phyloP scores from a whole-genome alignment of 2,797 vertebrate genomes.

The Avahi laniger region DNA sequence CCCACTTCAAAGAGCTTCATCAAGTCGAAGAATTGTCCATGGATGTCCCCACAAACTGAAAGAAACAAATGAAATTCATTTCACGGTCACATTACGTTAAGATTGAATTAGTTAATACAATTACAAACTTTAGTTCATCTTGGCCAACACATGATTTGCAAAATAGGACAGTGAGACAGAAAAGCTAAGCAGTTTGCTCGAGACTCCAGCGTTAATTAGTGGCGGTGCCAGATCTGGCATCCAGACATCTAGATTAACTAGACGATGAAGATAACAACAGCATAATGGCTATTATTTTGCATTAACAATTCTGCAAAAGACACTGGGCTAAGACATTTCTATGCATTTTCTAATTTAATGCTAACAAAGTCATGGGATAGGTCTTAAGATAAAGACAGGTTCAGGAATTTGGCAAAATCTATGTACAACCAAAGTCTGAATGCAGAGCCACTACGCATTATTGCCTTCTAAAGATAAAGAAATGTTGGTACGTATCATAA shows the following conservation, averaged over 20 bases:
- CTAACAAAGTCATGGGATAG: neutral
- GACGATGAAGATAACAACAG: neutral
- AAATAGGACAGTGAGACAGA: conserved; percentile 23
- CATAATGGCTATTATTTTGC: neutral
- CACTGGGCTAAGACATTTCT: neutral
- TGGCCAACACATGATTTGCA: neutral
- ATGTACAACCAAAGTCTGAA: neutral
- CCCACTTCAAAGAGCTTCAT: conserved; percentile 99
- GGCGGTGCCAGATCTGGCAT: neutral
- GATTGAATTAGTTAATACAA: neutral
- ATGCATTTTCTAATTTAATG: neutral
- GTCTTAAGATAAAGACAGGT: neutral
- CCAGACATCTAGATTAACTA: neutral
- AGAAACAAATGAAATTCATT: conserved; percentile 69
- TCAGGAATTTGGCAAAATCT: neutral
- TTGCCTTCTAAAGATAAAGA: neutral
- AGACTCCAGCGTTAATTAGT: neutral
- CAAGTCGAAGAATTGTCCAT: conserved; percentile 99
- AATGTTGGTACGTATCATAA: neutral
- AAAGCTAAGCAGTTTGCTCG: neutral
- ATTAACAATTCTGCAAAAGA: neutral
- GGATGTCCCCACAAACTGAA: conserved; percentile 98
- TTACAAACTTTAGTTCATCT: neutral
- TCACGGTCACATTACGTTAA: neutral
- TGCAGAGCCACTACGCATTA: neutral